These are phyloP conservation scores for Halisarca cf. caerulea DNA, from an alignment of 37 sponge, comb jelly and placozoan genomes.

Conservation along the genomic window DNA sequence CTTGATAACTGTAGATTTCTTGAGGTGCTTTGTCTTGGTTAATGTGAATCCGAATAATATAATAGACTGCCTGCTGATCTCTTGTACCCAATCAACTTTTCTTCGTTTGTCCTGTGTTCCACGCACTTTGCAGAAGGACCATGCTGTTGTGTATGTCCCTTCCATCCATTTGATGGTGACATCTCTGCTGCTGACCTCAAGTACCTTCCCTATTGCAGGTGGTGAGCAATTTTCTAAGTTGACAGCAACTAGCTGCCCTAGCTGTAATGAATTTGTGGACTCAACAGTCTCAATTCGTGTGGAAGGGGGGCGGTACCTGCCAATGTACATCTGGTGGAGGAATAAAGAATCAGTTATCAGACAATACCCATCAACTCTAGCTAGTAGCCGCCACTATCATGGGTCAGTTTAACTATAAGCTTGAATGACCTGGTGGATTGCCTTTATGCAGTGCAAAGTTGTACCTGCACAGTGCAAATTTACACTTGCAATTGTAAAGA, in stretches of 20 bases:
- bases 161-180: slow-evolving; percentile 48
- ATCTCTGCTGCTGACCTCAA: background rate
- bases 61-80: slow-evolving; percentile 36
- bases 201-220: slow-evolving; percentile 26
- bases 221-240: slow-evolving; percentile 4
- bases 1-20: slow-evolving; percentile 32
- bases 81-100: slow-evolving; percentile 47
- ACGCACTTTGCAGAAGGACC: slow-evolving; percentile 16
- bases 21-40: slow-evolving; percentile 45
- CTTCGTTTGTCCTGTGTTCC: slow-evolving; percentile 1
- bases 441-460: background rate
- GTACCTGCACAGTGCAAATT: background rate
- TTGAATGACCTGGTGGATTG: too few species aligned
- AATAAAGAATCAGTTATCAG: background rate
- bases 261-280: background rate
- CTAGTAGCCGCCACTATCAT: too few species aligned
- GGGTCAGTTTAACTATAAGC: too few species aligned
- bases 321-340: slow-evolving; percentile 51
- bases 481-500: background rate
- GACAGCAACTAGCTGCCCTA: slow-evolving; percentile 47
- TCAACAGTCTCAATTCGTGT: background rate
- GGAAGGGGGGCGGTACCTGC: slow-evolving; percentile 23
- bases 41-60: slow-evolving; percentile 40
- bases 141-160: slow-evolving; percentile 40
- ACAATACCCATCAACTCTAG: background rate